Evolutionary conservation across 2,113 vertebrate species (phyloP).

Genomic region (Atrichornis clamosus): DNA sequence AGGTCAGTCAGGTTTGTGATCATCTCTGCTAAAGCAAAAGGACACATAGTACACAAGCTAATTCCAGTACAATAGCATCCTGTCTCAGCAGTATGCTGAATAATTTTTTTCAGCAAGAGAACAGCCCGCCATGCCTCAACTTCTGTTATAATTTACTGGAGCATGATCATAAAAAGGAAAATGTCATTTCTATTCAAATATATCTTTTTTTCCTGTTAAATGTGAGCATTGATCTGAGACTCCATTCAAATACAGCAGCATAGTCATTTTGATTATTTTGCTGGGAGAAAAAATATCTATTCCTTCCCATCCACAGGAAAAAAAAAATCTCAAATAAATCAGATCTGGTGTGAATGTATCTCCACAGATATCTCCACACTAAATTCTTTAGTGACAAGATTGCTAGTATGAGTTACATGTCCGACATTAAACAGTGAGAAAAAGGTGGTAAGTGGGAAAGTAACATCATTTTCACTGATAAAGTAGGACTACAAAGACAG

Average conservation of each 20-base stretch:
- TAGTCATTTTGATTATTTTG: not conserved
- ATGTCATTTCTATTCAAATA: conserved; percentile 1
- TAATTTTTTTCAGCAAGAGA: not conserved
- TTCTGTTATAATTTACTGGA: not conserved
- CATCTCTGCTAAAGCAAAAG: not conserved
- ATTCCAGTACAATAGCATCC: not conserved
- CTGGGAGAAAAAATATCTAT: not conserved
- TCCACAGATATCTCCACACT: not conserved
- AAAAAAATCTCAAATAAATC: not conserved
- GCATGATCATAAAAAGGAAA: not conserved
- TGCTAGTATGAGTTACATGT: not conserved
- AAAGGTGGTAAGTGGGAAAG: not conserved
- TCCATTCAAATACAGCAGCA: not conserved
- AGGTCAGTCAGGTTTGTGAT: not conserved
- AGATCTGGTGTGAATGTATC: not conserved
- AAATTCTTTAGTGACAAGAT: conserved; percentile 15
- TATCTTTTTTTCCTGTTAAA: not conserved
- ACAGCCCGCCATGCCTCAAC: not conserved
- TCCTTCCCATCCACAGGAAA: not conserved
- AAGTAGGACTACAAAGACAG: not conserved
- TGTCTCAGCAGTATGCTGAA: not conserved
- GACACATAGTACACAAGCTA: not conserved
- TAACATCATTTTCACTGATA: not conserved
- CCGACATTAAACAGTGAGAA: not conserved
- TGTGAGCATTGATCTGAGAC: not conserved